Base-by-base conservation (phyloP, 2,888 invertebrate genomes). In the Tetropium fuscum region DNA sequence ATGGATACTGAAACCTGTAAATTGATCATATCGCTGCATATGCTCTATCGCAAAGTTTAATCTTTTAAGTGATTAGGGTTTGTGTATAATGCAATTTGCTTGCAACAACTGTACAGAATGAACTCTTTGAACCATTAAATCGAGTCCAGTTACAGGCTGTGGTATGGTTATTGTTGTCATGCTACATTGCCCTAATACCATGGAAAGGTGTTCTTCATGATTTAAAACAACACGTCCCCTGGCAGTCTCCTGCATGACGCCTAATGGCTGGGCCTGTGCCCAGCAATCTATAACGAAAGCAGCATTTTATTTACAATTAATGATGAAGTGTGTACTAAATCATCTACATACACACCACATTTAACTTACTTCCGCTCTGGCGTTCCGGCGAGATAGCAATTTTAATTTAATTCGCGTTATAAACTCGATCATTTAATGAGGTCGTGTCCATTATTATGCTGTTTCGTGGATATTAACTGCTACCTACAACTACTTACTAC, bases 81-180 rank as follows among this genome's bases (percentile, higher is more conserved):
- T 20, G 10, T 18, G 20, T 22, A 8, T 53, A 65, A 60, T 56
- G 66, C 64, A 51, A 63, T 64, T 61, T 32, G 58, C 59, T 58
- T 63, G 64, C 54, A 60, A 48, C 43, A 38, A 66, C 65, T 65
- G 64, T 63, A 63, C 67, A 56, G 38, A 60, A 64, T 62, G 61
- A 64, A 68, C 65, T 67, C 69, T 62, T 51, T 66, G 69, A 69
- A 70, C 70, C 66, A 68, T 70, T 66, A 70, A 70, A 70, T 67
- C 63, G 65, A 57, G 65, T 69, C 63, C 63, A 63, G 66, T 62
- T 65, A 38, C 36, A 62, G 57, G 57, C 63, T 54, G 58, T 60
- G 67, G 65, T 55, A 60, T 61, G 64, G 65, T 67, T 69, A 65
- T 60, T 64, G 62, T 63, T 61, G 66, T 69, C 65, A 71, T 66